Evolutionary conservation across 2,113 vertebrate genomes (phyloP).

Genomic region (Prietella phreatophila): DNA sequence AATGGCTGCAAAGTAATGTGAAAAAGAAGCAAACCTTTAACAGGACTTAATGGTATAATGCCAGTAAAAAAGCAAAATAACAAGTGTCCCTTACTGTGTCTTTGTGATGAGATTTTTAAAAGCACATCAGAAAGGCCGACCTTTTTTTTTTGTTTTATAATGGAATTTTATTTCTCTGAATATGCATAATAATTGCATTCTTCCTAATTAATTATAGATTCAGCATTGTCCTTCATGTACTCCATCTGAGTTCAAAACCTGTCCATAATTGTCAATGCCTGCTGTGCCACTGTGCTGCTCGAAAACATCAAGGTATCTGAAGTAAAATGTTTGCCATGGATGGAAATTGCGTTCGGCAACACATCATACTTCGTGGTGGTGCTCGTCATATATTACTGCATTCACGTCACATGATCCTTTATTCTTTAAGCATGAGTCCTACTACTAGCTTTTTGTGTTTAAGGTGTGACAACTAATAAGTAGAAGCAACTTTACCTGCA

Average conservation of each 20-base stretch:
- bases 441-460: background rate
- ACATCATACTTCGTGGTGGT: background rate
- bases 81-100: slow-evolving; percentile 68
- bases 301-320: background rate
- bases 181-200: slow-evolving; percentile 90
- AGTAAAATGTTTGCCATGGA: background rate
- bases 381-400: background rate
- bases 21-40: slow-evolving; percentile 78
- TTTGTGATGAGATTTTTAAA: slow-evolving; percentile 79
- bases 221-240: slow-evolving; percentile 76
- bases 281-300: background rate
- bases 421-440: background rate
- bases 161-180: slow-evolving; percentile 96
- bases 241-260: slow-evolving; percentile 48
- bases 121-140: slow-evolving; percentile 63
- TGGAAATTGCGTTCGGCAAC: background rate
- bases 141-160: slow-evolving; percentile 81
- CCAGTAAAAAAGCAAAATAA: slow-evolving; percentile 84
- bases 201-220: slow-evolving; percentile 85
- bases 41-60: slow-evolving; percentile 71
- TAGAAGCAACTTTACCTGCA: background rate
- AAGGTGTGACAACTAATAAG: slow-evolving; percentile 23
- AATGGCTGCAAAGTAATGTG: slow-evolving; percentile 80
- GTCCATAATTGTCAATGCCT: slow-evolving; percentile 11
- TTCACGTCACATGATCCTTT: background rate